Base-by-base conservation (phyloP, 2,113 vertebrate species). In the Pollachius pollachius region DNA sequence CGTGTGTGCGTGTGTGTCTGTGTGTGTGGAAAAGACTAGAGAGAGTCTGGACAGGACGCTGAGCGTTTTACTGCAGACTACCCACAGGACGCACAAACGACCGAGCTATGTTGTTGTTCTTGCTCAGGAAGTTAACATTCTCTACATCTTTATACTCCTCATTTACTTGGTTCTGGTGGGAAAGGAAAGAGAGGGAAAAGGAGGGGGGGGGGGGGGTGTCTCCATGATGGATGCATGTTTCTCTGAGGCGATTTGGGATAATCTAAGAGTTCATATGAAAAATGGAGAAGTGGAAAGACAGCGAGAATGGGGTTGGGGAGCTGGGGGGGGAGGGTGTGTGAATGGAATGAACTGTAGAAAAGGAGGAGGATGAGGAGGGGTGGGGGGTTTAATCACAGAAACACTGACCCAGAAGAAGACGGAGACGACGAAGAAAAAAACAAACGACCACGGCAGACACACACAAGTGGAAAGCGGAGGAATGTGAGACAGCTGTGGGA, bases 391-490 rank as follows among this genome's bases (percentile, higher is more conserved):
- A 91, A 91, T 92, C 87, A 90, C 86, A 89, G 88, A 89, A 91
- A 90, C 82, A 89, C 75, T 88, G 85, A 90, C 90, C 84, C 84
- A 88, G 89, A 77, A 90, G 90, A 91, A 81, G 69, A 58, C 21
- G 21, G 72, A 79, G 79, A 61, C 80, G 81, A 30, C 30, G 30
- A 30, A 30, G 30, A 30, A 30, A 30, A 30, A 30, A 27, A 54
- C 1, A 23, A 23, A 23, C 48, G 15, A 52, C 52, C 11, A 16
- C 52, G 16, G 52, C 52, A 87, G 83, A 79, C 89, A 90, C 88
- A 90, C 88, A 89, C 81, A 92, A 88, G 87, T 88, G 81, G 89
- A 89, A 91, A 92, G 84, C 83, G 84, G 79, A 89, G 80, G 86
- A 91, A 92, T 90, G 89, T 66, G 74, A 71, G 73, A 88, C 87